Evolutionary conservation across 2,888 invertebrate genomes (phyloP).

Genomic region (Trichacis sp.): DNA sequence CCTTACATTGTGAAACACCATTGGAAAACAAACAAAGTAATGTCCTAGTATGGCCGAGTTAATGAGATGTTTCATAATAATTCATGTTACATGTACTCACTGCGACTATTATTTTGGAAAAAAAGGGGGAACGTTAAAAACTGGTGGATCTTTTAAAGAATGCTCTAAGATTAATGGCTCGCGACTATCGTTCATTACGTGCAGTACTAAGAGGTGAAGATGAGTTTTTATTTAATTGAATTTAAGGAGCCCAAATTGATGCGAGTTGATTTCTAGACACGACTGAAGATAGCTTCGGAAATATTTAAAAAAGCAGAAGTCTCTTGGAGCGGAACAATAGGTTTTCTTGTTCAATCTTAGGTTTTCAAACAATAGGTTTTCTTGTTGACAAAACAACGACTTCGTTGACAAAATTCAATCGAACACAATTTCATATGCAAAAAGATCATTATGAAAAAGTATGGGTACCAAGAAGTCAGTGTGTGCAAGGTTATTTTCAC

Average conservation of each 20-base stretch:
- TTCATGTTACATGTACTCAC: too few species aligned
- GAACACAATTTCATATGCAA: constrained; percentile 66
- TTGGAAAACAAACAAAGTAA: constrained; percentile 66
- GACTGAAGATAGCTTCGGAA: constrained; percentile 57
- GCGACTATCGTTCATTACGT: constrained; percentile 56
- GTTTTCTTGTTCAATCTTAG: constrained; percentile 56
- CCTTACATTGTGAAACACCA: constrained; percentile 67
- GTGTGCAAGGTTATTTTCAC: constrained; percentile 58
- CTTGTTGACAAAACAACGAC: constrained; percentile 59
- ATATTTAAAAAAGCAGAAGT: constrained; percentile 63
- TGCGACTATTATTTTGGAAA: constrained; percentile 51
- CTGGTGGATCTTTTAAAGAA: constrained; percentile 63
- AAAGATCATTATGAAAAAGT: constrained; percentile 69
- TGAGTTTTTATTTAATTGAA: too few species aligned
- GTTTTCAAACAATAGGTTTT: too few species aligned
- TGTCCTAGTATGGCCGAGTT: constrained; percentile 68
- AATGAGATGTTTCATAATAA: constrained; percentile 16
- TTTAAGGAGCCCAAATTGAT: neutral
- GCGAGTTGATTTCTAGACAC: constrained; percentile 48
- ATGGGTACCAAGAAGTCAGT: constrained; percentile 64
- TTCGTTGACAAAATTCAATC: constrained; percentile 61
- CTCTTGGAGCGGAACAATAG: constrained; percentile 66
- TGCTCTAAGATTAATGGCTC: constrained; percentile 63
- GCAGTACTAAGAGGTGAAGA: constrained; percentile 57
- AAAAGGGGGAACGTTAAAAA: constrained; percentile 53